Evolutionary conservation across 92 coral and sea anemone species (phyloP).

Genomic region (Phenganax stokvisi): DNA sequence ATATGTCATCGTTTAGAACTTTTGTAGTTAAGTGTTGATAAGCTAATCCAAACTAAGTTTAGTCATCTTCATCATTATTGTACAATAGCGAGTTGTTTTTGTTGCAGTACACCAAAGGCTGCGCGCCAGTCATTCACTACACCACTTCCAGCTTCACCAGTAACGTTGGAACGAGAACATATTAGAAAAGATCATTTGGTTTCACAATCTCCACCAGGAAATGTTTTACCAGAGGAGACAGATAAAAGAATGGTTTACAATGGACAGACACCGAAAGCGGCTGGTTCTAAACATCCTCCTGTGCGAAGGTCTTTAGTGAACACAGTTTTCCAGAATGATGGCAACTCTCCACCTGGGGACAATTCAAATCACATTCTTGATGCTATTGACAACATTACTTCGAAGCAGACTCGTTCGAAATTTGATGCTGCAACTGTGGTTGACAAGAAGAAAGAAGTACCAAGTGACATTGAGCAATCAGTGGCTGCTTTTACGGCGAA

Average conservation of each 20-base stretch:
- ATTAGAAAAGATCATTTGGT: slow-evolving; percentile 9
- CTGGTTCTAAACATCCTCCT: slow-evolving; percentile 6
- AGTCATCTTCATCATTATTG: no score
- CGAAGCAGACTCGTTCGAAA: no score
- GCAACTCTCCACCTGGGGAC: neutral
- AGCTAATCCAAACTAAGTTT: no score
- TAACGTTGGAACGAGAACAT: slow-evolving; percentile 48
- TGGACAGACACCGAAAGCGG: slow-evolving; percentile 11
- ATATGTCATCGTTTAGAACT: no score
- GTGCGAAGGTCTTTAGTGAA: slow-evolving; percentile 24
- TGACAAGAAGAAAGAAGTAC: no score
- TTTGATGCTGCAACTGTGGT: no score
- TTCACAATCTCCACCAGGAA: slow-evolving; percentile 15
- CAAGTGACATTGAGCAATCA: no score
- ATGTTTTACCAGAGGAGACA: neutral
- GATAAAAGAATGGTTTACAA: neutral
- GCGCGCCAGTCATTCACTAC: slow-evolving; percentile 66
- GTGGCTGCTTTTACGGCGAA: no score
- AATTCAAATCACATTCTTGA: neutral
- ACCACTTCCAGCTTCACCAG: slow-evolving; percentile 89
- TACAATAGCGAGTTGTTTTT: neutral
- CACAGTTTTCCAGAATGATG: slow-evolving; percentile 5
- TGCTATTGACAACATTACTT: neutral
- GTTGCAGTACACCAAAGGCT: slow-evolving; percentile 79
- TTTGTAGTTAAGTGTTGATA: neutral